Evolutionary conservation across 2,113 vertebrate genomes (phyloP), one percentile per base, ranked within the genome.

Genomic region (Zapus hudsonius): DNA sequence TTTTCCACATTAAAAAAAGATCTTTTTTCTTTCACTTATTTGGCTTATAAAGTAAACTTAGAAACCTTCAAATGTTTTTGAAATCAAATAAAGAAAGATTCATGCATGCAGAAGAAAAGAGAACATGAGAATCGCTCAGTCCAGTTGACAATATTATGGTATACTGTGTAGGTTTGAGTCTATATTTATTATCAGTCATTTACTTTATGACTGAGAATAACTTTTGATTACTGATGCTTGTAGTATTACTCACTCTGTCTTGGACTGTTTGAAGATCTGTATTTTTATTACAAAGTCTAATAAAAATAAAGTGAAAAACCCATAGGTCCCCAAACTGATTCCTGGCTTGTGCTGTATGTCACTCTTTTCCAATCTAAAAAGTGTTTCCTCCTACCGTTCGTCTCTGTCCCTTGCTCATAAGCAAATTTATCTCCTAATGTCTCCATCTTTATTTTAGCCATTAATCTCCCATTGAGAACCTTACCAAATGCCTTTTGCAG

Each of bases 161-260:
- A 93, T 87, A 89, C 27, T 93, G 94, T 91, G 80, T 90, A 92
- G 95, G 92, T 91, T 87, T 72, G 47, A 91, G 95, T 96, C 96
- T 91, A 96, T 96, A 96, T 96, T 97, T 96, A 97, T 96, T 95
- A 96, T 96, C 95, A 97, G 93, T 94, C 96, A 96, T 97, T 97
- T 96, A 96, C 91, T 97, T 97, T 97, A 97, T 92, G 96, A 96
- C 86, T 44, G 87, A 95, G 95, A 96, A 97, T 97, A 96, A 97
- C 96, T 97, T 96, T 96, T 96, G 96, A 97, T 96, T 97, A 96
- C 96, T 91, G 96, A 96, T 95, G 96, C 95, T 95, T 95, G 84
- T 89, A 96, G 94, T 93, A 97, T 97, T 96, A 94, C 87, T 96
- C 95, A 96, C 96, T 93, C 96, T 96, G 96, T 97, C 96, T 95